Percentiles rank a stretch among this genome's conserved stretches.
Conservation (phyloP, 2,113 vertebrate species). For the Daphoenositta chrysoptera region DNA sequence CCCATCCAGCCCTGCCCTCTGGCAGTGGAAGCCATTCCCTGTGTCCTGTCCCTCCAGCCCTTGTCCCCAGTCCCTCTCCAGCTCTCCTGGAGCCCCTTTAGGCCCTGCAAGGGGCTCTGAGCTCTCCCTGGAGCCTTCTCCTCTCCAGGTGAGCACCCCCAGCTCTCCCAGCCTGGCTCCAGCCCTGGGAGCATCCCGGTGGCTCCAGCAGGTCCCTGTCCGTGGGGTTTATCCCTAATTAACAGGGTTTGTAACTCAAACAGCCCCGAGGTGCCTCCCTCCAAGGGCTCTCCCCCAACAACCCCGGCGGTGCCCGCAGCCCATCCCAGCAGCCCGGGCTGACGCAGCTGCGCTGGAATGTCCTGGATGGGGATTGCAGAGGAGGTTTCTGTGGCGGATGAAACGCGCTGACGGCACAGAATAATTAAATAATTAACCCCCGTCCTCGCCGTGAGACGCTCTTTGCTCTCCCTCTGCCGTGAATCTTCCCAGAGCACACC, state of each 20-base stretch:
- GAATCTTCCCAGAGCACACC: not conserved
- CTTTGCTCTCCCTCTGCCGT: not conserved
- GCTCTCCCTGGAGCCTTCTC: not conserved
- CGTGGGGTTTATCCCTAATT: not conserved
- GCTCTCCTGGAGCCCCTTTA: not conserved
- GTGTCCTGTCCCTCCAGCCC: not conserved
- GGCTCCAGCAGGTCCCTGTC: not conserved
- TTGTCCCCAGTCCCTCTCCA: not conserved
- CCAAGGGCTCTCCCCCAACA: not conserved
- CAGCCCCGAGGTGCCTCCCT: not conserved
- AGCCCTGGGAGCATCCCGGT: not conserved
- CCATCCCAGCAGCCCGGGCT: not conserved
- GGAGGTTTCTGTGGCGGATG: not conserved
- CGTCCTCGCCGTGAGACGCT: fast-evolving
- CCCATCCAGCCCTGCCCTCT: not conserved
- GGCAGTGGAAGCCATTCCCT: not conserved
- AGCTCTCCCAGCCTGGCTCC: not conserved
- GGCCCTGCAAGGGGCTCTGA: not conserved
- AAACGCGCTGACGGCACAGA: not conserved
- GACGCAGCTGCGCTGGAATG: not conserved
- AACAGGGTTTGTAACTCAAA: not conserved
- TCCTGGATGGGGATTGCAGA: not conserved
- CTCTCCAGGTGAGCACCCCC: not conserved
- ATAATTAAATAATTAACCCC: not conserved
- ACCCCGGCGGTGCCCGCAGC: not conserved